phyloP scores from a whole-genome alignment of 2,888 invertebrate species.

The Diabrotica balteata region DNA sequence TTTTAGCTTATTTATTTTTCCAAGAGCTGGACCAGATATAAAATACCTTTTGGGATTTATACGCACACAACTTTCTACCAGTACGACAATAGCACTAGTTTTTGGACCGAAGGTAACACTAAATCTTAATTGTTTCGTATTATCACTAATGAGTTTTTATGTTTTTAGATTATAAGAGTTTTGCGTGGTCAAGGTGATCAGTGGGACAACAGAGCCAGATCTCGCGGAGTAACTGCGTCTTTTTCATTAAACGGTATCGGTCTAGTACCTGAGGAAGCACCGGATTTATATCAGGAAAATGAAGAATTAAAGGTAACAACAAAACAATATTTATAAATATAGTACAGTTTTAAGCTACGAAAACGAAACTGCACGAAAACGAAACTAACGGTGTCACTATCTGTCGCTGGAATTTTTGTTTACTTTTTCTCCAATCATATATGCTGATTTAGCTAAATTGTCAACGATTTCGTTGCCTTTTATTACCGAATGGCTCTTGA shows the following conservation, averaged over 20 bases:
- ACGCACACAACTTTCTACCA: constrained; percentile 90
- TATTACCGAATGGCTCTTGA: too few species aligned
- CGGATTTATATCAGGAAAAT: constrained; percentile 88
- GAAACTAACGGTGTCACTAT: too few species aligned
- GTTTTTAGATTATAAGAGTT: constrained; percentile 75
- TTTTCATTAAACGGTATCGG: constrained; percentile 88
- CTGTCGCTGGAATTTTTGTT: too few species aligned
- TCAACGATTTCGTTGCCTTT: too few species aligned
- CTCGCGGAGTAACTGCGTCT: constrained; percentile 83
- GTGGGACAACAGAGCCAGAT: constrained; percentile 85
- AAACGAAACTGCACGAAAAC: too few species aligned
- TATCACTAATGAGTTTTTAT: neutral
- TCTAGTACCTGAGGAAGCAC: constrained; percentile 82
- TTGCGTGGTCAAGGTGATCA: constrained; percentile 87
- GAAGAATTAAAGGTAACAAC: constrained; percentile 81
- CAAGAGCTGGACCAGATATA: constrained; percentile 88
- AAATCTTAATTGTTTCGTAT: too few species aligned
- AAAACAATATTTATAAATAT: too few species aligned
- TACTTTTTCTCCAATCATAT: too few species aligned
- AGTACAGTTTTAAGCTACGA: too few species aligned
- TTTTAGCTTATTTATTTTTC: constrained; percentile 83
- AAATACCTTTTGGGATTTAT: constrained; percentile 92
- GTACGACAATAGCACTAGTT: constrained; percentile 83
- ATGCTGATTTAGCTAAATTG: too few species aligned
- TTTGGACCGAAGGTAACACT: constrained; percentile 81